These are phyloP conservation scores for Gymnothorax reevesii DNA, from an alignment of 2,797 vertebrate species.

Conservation along the genomic window DNA sequence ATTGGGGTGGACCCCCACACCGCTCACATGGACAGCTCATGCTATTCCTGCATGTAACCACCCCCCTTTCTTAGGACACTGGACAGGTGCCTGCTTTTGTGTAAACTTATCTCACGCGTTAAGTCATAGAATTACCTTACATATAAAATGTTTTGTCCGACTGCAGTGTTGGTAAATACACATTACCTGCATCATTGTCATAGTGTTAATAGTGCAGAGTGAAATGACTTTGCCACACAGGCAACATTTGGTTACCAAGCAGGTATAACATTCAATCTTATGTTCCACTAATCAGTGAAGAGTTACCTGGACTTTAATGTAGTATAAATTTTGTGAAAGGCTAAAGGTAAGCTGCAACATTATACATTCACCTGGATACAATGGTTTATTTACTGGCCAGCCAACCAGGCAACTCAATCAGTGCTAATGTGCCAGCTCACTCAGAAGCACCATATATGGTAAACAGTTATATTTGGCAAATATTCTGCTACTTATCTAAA, in stretches of 20 bases:
- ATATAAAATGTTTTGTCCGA: not conserved
- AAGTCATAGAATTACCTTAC: not conserved
- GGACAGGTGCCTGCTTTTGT: too few species aligned
- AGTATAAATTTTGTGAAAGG: not conserved
- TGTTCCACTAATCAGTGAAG: too few species aligned
- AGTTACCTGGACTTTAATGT: too few species aligned
- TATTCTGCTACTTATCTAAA: not conserved
- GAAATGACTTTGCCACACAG: not conserved
- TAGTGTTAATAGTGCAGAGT: too few species aligned
- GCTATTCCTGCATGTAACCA: too few species aligned
- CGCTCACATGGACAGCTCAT: too few species aligned
- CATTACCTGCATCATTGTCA: constrained; percentile 15
- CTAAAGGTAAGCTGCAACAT: not conserved
- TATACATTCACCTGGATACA: not conserved
- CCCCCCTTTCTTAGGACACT: too few species aligned
- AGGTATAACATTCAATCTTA: too few species aligned
- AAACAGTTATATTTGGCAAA: not conserved
- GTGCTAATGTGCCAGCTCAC: not conserved
- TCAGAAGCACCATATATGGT: not conserved
- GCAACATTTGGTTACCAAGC: too few species aligned
- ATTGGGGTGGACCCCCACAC: too few species aligned
- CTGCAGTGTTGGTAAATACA: not conserved
- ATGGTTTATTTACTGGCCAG: not conserved
- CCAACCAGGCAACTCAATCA: not conserved
- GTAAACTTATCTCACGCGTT: too few species aligned